Percentiles rank a stretch among this genome's conserved stretches.
Conservation (phyloP, 2,113 vertebrate genomes). For the Leptobrachium leishanense region DNA sequence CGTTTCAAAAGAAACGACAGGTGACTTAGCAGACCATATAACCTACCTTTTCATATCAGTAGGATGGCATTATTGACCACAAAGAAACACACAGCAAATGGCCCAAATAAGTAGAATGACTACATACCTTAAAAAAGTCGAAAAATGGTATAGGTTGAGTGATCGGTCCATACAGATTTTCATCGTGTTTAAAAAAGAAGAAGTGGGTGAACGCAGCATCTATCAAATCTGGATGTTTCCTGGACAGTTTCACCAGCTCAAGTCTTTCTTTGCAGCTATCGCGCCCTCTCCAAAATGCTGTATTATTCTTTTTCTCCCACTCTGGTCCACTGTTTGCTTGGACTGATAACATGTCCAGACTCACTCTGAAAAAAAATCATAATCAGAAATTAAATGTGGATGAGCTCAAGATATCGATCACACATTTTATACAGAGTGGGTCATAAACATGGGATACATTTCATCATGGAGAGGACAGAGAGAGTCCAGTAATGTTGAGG, state of each 20-base stretch:
- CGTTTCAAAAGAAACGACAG: no score
- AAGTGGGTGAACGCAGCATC: constrained; percentile 97
- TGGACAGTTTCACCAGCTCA: constrained; percentile 89
- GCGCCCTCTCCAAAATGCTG: constrained; percentile 92
- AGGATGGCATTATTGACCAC: no score
- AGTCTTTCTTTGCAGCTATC: constrained; percentile 94
- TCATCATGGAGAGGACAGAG: no score
- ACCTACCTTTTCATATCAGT: no score
- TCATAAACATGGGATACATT: no score
- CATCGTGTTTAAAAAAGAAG: constrained; percentile 96
- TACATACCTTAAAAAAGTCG: constrained; percentile 94
- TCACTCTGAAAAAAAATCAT: constrained; percentile 75
- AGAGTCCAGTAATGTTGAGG: no score
- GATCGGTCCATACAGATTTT: constrained; percentile 91
- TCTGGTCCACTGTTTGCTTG: constrained; percentile 89
- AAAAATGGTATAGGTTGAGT: constrained; percentile 97
- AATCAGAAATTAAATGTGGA: neutral
- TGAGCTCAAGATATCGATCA: no score
- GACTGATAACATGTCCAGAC: constrained; percentile 97
- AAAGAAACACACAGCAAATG: neutral
- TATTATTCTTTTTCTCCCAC: constrained; percentile 85
- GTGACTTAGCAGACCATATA: no score
- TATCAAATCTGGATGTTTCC: constrained; percentile 80
- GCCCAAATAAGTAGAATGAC: neutral
- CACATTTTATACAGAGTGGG: no score